Evolutionary conservation across 2,888 invertebrate species (phyloP).

Genomic region (Molorchus minor): DNA sequence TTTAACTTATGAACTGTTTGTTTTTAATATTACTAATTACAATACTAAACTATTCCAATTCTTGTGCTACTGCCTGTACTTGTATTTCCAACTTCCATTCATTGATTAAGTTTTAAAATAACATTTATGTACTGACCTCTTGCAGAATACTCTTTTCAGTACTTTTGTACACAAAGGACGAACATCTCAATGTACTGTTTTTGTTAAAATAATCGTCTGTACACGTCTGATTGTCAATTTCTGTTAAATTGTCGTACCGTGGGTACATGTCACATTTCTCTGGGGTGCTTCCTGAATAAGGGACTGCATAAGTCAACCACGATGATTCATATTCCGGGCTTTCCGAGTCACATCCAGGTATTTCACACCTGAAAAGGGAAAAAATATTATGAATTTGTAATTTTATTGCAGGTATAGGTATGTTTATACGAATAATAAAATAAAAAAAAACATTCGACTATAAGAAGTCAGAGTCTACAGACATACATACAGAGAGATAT

Average conservation of each 20-base stretch:
- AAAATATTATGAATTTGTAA: too few relatives aligned
- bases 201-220: conserved; percentile 42
- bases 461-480: too few relatives aligned
- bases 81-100: too few relatives aligned
- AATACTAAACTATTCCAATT: too few relatives aligned
- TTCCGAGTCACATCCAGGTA: conserved; percentile 56
- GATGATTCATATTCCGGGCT: conserved; percentile 45
- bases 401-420: too few relatives aligned
- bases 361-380: conserved; percentile 55
- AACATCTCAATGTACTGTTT: conserved; percentile 43
- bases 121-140: conserved; percentile 47
- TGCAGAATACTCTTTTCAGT: conserved; percentile 50
- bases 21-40: too few relatives aligned
- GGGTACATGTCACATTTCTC: conserved; percentile 47
- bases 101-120: too few relatives aligned
- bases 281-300: conserved; percentile 49
- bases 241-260: conserved; percentile 33
- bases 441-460: too few relatives aligned
- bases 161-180: conserved; percentile 51
- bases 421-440: too few relatives aligned
- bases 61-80: too few relatives aligned
- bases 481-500: too few relatives aligned
- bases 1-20: too few relatives aligned
- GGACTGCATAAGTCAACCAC: conserved; percentile 59
- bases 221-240: conserved; percentile 36